Percentiles rank a stretch among this genome's conserved stretches.
Evolutionary conservation across 2,888 invertebrate species (phyloP).

Genomic region (Eristalinus aeneus): DNA sequence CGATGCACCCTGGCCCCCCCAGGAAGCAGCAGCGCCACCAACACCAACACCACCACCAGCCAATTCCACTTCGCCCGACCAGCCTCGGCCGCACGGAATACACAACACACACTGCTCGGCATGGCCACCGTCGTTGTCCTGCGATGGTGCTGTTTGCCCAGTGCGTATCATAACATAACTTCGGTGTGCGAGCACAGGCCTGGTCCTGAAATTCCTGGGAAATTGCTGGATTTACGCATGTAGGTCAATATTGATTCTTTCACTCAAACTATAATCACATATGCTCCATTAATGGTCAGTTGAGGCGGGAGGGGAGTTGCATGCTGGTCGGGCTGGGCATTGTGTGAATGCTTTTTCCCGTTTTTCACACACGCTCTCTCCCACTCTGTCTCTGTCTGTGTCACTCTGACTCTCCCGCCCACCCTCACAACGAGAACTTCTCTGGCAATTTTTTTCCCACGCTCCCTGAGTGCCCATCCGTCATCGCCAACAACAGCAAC

Average conservation of each 20-base stretch:
- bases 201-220: slow-evolving; percentile 67
- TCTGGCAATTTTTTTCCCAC: background rate
- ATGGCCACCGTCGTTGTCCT: background rate
- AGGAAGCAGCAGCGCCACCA: slow-evolving; percentile 1
- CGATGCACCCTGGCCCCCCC: too few relatives aligned
- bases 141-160: slow-evolving; percentile 52
- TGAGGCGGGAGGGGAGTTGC: slow-evolving; percentile 36
- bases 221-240: slow-evolving; percentile 71
- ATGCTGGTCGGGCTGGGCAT: background rate
- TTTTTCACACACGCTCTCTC: background rate
- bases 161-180: slow-evolving; percentile 70
- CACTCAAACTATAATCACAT: slow-evolving; percentile 71
- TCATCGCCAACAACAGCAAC: slow-evolving; percentile 58
- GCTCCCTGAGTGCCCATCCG: slow-evolving; percentile 58
- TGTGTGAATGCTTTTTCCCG: background rate
- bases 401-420: background rate
- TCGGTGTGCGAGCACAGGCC: slow-evolving; percentile 48
- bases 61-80: slow-evolving; percentile 37
- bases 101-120: slow-evolving; percentile 32
- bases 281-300: slow-evolving; percentile 70
- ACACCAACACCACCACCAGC: slow-evolving; percentile 31
- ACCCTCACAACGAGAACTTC: background rate
- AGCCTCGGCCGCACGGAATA: slow-evolving; percentile 24
- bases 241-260: slow-evolving; percentile 72
- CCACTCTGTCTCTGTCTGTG: background rate